Percentiles rank a stretch among this genome's conserved stretches.
Conservation (phyloP, 2,888 invertebrate species). For the Stenoptilia bipunctidactyla region DNA sequence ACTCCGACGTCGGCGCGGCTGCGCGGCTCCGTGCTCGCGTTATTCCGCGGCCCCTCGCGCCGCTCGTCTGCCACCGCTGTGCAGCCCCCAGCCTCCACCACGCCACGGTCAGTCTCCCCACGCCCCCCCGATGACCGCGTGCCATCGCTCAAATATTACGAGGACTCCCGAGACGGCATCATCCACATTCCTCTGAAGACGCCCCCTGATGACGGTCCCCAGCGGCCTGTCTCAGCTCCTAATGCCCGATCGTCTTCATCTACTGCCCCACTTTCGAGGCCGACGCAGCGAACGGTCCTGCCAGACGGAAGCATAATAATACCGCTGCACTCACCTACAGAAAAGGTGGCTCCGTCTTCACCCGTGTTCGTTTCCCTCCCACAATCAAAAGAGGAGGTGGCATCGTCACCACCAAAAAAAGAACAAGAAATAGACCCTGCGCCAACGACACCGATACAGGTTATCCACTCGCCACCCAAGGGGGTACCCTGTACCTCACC, state of each 20-base stretch:
- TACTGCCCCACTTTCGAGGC: constrained; percentile 34
- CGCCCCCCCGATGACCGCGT: constrained; percentile 26
- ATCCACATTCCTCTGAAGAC: constrained; percentile 82
- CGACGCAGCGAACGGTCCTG: constrained; percentile 43
- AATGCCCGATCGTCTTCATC: constrained; percentile 10
- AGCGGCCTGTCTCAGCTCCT: constrained; percentile 5
- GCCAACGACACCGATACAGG: constrained; percentile 1
- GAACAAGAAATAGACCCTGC: constrained; percentile 2
- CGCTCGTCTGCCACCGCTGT: constrained; percentile 27
- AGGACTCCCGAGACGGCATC: constrained; percentile 73
- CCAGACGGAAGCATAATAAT: constrained; percentile 73
- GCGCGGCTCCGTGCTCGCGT: constrained; percentile 75
- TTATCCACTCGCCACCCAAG: neutral
- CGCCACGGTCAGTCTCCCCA: constrained; percentile 27
- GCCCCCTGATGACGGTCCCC: constrained; percentile 74
- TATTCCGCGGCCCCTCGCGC: constrained; percentile 73
- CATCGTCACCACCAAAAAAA: constrained; percentile 3
- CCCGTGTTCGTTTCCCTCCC: constrained; percentile 15
- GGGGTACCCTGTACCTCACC: neutral
- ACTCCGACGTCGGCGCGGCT: constrained; percentile 73
- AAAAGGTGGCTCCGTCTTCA: constrained; percentile 22
- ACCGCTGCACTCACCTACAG: constrained; percentile 63
- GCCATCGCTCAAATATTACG: constrained; percentile 68
- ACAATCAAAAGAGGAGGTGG: constrained; percentile 8
- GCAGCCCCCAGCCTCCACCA: constrained; percentile 24